phyloP scores from a whole-genome alignment of 2,113 vertebrate genomes.

The Macaca nemestrina region DNA sequence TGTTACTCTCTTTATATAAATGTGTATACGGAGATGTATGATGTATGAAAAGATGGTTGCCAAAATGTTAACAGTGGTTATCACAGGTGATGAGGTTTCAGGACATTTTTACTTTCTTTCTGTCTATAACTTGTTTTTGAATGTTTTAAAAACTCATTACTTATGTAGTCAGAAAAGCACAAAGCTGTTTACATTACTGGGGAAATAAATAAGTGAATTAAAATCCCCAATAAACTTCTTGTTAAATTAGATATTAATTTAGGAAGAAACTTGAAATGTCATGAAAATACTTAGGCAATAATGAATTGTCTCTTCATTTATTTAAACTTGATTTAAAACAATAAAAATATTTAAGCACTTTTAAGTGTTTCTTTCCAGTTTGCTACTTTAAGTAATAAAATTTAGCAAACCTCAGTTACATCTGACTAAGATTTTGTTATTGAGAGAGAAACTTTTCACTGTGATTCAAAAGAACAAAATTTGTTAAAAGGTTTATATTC shows the following conservation, averaged over 20 bases:
- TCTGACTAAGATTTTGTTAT: background rate
- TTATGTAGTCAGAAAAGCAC: background rate
- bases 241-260: background rate
- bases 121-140: background rate
- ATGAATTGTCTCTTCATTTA: background rate
- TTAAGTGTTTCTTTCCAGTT: background rate
- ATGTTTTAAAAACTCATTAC: background rate
- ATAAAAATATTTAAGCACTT: background rate
- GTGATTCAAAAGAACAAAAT: constrained; percentile 9
- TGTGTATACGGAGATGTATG: background rate
- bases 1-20: background rate
- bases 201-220: background rate
- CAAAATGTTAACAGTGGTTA: background rate
- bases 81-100: background rate
- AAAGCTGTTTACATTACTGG: constrained; percentile 16
- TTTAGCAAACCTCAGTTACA: background rate
- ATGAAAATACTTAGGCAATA: constrained; percentile 32
- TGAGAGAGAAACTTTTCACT: background rate
- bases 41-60: background rate
- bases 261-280: constrained; percentile 8
- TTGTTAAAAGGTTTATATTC: constrained; percentile 41
- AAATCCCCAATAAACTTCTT: background rate
- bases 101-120: background rate
- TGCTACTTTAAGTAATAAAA: background rate
- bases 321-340: constrained; percentile 42